Evolutionary conservation across 2,888 invertebrate species (phyloP).

Genomic region (Eubasilissa splendida): DNA sequence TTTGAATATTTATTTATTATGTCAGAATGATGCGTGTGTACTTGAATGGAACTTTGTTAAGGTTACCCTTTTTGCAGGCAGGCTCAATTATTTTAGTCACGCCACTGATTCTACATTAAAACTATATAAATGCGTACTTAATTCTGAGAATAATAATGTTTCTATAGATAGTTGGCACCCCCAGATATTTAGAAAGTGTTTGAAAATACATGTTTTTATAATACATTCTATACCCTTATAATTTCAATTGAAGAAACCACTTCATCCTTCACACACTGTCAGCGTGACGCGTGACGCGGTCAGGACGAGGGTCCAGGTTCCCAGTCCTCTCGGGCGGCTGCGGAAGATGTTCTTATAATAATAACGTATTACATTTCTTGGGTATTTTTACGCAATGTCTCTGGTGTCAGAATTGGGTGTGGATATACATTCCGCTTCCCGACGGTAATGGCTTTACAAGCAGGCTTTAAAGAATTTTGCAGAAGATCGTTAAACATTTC

Average conservation of each 20-base stretch:
- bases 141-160: not conserved
- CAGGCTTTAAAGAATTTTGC: not conserved
- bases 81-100: no score
- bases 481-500: not conserved
- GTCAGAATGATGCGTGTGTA: no score
- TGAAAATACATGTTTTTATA: not conserved
- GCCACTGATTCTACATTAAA: no score
- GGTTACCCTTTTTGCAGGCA: no score
- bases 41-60: no score
- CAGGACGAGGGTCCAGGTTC: slow-evolving; percentile 13
- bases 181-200: no score
- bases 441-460: no score
- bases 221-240: not conserved
- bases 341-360: slow-evolving; percentile 53
- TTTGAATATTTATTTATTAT: no score
- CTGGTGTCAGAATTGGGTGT: not conserved
- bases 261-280: not conserved
- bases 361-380: slow-evolving; percentile 47
- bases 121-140: no score
- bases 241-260: not conserved
- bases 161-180: no score
- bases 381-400: slow-evolving; percentile 52
- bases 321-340: slow-evolving; percentile 33
- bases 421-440: not conserved
- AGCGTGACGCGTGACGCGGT: slow-evolving; percentile 2